Evolutionary conservation across 2,888 invertebrate species (phyloP), one percentile per base, ranked within the genome.

Genomic region (Iselma pallidipennis): DNA sequence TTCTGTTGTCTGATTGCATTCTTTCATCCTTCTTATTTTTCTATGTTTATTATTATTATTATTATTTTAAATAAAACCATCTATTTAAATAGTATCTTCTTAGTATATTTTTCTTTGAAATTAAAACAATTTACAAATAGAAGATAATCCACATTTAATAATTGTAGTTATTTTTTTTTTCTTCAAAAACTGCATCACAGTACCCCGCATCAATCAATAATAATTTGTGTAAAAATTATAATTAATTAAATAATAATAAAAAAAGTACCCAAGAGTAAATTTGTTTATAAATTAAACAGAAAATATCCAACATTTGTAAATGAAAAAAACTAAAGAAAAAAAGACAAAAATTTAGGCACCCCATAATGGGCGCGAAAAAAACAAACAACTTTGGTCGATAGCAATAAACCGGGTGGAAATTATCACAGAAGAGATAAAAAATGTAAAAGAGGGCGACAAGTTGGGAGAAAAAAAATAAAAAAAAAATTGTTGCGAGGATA

Each of bases 121-220:
- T 75, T 75, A 80, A 81, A 80, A 80, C 78, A 80, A 78, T 78
- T 80, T 79, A 81, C 80, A 80, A 80, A 77, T 79, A 80, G 78
- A 77, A 79, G 79, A 80, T 79, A 79, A 80, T 80, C 78, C 79
- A 80, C 79, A 77, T 75, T 78, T 75, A 74, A 73, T 76, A 73
- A 64, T 77, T 74, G 73, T 75, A 75, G 70, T 75, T 74, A 67
- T 71, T 25, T 25, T 25, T 25, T 25, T 4, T 25, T 25, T 4
- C 74, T 74, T 75, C 70, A 72, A 75, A 74, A 80, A 78, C 78
- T 78, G 80, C 80, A 80, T 78, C 80, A 78, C 81, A 81, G 81
- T 81, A 81, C 80, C 80, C n/a, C 80, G 78, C 80, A 80, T 74
- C 76, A 78, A 72, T 73, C 65, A n/a, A n/a, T n/a, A n/a, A n/a